Percentiles rank a stretch among this genome's conserved stretches.
These are phyloP conservation scores for Bombus pyrosoma DNA, from an alignment of 1,140 invertebrate genomes.

Conservation along the genomic window DNA sequence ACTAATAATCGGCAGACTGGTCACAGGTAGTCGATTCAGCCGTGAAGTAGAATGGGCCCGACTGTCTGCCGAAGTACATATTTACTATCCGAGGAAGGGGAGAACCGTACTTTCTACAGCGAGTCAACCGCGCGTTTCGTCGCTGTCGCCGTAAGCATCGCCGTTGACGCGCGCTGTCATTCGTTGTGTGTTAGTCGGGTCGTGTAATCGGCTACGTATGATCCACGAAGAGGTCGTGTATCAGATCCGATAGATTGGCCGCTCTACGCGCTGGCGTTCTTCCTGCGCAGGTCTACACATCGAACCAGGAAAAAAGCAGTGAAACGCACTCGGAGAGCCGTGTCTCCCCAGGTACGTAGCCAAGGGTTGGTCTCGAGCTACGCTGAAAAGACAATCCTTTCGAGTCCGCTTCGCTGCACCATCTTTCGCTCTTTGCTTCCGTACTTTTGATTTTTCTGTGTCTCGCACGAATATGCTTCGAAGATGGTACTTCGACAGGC, in stretches of 20 bases:
- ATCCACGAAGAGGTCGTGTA: not conserved
- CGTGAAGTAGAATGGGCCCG: not conserved
- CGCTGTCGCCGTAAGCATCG: not conserved
- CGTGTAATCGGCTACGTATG: constrained; percentile 1
- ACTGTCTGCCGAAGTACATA: not conserved
- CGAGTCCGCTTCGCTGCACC: too few relatives aligned
- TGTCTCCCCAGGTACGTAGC: constrained; percentile 23
- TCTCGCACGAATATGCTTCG: too few relatives aligned
- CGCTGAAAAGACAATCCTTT: fast-evolving
- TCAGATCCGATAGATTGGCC: not conserved
- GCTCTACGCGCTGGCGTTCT: not conserved
- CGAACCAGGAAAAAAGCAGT: not conserved
- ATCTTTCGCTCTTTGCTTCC: too few relatives aligned
- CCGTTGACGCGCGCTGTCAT: not conserved
- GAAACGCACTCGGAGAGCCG: not conserved
- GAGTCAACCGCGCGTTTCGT: constrained; percentile 5
- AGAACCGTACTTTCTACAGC: not conserved
- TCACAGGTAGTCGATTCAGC: constrained; percentile 44
- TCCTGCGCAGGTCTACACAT: not conserved
- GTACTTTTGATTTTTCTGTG: too few relatives aligned
- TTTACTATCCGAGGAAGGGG: not conserved
- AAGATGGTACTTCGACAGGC: too few relatives aligned
- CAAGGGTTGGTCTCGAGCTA: not conserved
- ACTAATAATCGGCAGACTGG: constrained; percentile 22
- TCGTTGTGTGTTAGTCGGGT: constrained; percentile 18